A percentile compares a stretch with the other conserved stretches of the same genome.
These are phyloP conservation scores for Zaprionus lachaisei DNA, from an alignment of 1,140 invertebrate species.

Conservation along the genomic window DNA sequence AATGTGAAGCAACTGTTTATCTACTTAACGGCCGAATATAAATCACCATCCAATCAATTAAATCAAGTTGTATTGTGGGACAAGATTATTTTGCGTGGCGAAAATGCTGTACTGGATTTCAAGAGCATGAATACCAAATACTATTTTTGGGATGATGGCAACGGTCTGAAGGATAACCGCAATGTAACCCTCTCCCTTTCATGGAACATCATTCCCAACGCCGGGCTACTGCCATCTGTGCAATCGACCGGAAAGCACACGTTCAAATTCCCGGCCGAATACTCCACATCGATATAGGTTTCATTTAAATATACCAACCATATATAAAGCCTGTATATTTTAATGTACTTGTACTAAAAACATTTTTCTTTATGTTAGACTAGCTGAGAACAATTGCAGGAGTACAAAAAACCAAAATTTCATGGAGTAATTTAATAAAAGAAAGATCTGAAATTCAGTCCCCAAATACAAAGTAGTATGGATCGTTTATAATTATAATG, in stretches of 20 bases:
- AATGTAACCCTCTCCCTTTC: constrained; percentile 97
- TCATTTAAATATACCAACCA: constrained; percentile 7
- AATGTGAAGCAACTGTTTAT: constrained; percentile 99
- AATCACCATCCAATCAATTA: constrained; percentile 93
- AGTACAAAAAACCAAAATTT: neutral
- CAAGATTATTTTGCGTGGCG: constrained; percentile 97
- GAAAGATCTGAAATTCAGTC: neutral
- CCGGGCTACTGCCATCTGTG: constrained; percentile 95
- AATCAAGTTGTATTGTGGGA: constrained; percentile 99
- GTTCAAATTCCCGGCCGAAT: constrained; percentile 95
- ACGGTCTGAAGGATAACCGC: constrained; percentile 95
- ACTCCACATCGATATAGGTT: constrained; percentile 86
- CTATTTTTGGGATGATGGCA: constrained; percentile 99
- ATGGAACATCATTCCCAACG: constrained; percentile 99
- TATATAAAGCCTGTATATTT: constrained; percentile 27
- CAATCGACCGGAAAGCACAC: constrained; percentile 92
- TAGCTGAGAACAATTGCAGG: neutral
- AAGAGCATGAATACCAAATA: constrained; percentile 99
- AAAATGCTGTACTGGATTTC: constrained; percentile 95
- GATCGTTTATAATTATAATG: neutral
- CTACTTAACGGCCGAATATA: constrained; percentile 98
- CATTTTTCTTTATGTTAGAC: constrained; percentile 27
- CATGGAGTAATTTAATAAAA: neutral
- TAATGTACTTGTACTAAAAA: constrained; percentile 37
- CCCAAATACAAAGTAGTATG: neutral